Conservation (phyloP, 23 tunicate species). For the Styela clava region DNA sequence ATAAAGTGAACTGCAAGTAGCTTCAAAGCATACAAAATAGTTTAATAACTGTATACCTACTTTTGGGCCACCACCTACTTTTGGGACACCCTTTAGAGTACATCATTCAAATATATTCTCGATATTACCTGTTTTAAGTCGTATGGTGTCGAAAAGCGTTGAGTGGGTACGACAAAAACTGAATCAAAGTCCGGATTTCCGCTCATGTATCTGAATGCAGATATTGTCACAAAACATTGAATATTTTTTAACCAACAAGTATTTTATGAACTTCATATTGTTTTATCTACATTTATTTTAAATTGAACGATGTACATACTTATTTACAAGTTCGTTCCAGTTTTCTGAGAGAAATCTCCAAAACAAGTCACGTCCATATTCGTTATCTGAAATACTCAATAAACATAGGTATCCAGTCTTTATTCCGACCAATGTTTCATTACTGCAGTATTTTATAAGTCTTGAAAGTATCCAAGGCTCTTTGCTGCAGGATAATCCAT, state of each 20-base stretch:
- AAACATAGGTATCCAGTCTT: conserved; percentile 19
- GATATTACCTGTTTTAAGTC: conserved; percentile 43
- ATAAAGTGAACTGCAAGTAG: too few species aligned
- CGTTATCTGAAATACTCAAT: conserved; percentile 28
- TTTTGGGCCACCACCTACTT: too few species aligned
- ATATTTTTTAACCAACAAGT: too few species aligned
- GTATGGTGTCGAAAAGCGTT: conserved; percentile 41
- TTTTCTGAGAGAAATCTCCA: conserved; percentile 57
- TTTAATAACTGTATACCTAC: too few species aligned
- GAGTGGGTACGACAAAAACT: not conserved
- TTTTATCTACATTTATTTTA: too few species aligned
- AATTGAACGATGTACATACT: conserved; percentile 1
- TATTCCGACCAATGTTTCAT: conserved; percentile 36
- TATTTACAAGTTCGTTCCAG: conserved; percentile 31
- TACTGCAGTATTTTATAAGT: conserved; percentile 33
- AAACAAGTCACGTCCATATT: conserved; percentile 42
- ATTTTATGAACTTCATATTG: too few species aligned
- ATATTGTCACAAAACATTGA: not conserved
- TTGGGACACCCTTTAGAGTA: too few species aligned
- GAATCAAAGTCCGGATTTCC: conserved; percentile 30
- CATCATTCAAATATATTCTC: too few species aligned
- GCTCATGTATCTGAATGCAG: conserved; percentile 28
- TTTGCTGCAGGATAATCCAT: conserved; percentile 58
- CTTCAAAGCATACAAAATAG: too few species aligned
- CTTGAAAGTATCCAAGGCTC: conserved; percentile 63